Base-by-base conservation (phyloP, 2,888 invertebrate genomes). In the Cylindroiulus punctatus region DNA sequence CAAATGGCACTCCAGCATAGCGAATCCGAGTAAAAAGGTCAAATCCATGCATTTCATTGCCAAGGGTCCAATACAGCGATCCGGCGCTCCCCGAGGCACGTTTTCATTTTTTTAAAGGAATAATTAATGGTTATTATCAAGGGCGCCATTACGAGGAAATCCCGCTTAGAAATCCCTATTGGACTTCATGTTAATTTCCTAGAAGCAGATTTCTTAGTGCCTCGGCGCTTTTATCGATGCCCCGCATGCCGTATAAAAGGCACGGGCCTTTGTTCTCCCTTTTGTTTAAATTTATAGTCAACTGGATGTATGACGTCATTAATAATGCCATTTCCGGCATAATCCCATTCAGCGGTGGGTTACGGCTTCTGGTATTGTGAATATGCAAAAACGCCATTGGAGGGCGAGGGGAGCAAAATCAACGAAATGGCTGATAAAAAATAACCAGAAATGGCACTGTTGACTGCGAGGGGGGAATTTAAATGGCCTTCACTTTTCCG, bases 21-120 rank as follows among this genome's bases (percentile, higher is more conserved):
- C 52, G 52, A 52, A 52, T 52, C 52, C 52, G 52, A 52, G 52
- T 52, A 52, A 52, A 52, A 52, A 52, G 52, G 52, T 52, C 52
- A 52, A 52, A 19, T 52, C 52, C 52, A 19, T 52, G 52, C 52
- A 52, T 52, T 52, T 52, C 52, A 52, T 52, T 52, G 52, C 52
- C 52, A 52, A 52, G 52, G 52, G 52, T 52, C 52, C 52, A 52
- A 52, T 52, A 52, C 19, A 19, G 52, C 52, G 52, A 52, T 52
- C 17, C 19, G 19, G 52, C 52, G 52, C 19, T 52, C 52, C 52
- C 52, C 52, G 52, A 52, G 36, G 52, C 52, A 52, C 52, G 52
- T 52, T 19, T 52, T 52, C 52, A 4, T 52, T 52, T 52, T 47
- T 52, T 52, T 52, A 52, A 52, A 52, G 52, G 52, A 52, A 52